Percentiles rank a stretch among this genome's conserved stretches.
phyloP scores from a whole-genome alignment of 1,140 invertebrate species.

The Musca vetustissima region DNA sequence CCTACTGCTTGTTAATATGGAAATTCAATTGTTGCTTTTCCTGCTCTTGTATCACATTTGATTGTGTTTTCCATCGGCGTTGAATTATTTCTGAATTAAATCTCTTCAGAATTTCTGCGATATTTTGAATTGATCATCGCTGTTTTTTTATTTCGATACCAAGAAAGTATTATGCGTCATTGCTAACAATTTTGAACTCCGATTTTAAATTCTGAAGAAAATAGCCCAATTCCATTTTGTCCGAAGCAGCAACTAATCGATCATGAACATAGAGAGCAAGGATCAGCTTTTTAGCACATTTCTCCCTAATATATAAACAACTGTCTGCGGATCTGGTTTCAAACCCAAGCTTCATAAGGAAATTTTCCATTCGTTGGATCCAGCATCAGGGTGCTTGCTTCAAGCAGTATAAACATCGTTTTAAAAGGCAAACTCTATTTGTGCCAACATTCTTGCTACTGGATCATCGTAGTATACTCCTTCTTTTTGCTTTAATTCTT shows the following conservation, averaged over 20 bases:
- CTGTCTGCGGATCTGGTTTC: constrained; percentile 27
- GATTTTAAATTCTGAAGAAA: neutral
- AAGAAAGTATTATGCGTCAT: constrained; percentile 19
- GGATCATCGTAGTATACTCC: constrained; percentile 22
- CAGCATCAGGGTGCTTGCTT: constrained; percentile 39
- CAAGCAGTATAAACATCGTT: constrained; percentile 39
- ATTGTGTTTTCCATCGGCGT: constrained; percentile 14
- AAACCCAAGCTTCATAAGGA: constrained; percentile 29
- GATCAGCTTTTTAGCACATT: constrained; percentile 7
- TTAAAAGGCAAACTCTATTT: constrained; percentile 33
- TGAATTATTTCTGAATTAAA: constrained; percentile 20
- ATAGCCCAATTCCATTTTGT: neutral
- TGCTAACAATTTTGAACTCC: constrained; percentile 11
- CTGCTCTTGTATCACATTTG: neutral
- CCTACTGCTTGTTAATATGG: constrained; percentile 39
- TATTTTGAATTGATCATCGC: neutral
- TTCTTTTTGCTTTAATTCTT: constrained; percentile 7
- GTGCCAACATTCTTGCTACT: constrained; percentile 14
- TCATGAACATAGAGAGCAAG: constrained; percentile 28
- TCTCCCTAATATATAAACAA: constrained; percentile 27
- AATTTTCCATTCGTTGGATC: constrained; percentile 36
- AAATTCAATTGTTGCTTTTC: constrained; percentile 26
- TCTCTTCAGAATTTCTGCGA: neutral
- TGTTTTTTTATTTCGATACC: constrained; percentile 20
- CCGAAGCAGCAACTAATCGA: constrained; percentile 5